Percentiles rank a stretch among this genome's conserved stretches.
These are phyloP conservation scores for Tiliacea aurago DNA, from an alignment of 2,888 invertebrate species.

Conservation along the genomic window DNA sequence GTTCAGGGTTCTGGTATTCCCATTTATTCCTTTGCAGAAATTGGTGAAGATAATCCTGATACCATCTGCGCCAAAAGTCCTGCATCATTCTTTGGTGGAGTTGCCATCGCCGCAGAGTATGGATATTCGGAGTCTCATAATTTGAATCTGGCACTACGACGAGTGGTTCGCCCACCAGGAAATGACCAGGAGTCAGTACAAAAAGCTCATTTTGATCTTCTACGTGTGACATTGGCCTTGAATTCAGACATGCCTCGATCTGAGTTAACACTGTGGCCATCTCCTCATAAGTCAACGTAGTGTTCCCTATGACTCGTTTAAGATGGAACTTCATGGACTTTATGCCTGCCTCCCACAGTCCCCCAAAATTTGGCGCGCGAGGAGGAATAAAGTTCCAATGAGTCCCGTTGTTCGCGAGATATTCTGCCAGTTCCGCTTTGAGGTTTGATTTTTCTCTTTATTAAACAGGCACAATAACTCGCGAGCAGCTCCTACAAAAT, in stretches of 20 bases:
- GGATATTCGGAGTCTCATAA: background rate
- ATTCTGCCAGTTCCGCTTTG: slow-evolving; percentile 8
- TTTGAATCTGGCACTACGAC: background rate
- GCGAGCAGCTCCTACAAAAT: background rate
- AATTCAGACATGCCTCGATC: slow-evolving; percentile 7
- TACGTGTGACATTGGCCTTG: background rate
- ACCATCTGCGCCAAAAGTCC: slow-evolving; percentile 8
- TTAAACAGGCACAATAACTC: background rate
- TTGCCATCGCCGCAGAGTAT: slow-evolving; percentile 1
- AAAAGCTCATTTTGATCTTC: background rate
- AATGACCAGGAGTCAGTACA: slow-evolving; percentile 8
- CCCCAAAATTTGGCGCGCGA: background rate
- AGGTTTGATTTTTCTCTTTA: background rate
- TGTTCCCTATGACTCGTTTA: background rate
- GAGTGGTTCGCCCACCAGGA: slow-evolving; percentile 6
- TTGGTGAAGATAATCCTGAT: background rate
- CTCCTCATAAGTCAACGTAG: slow-evolving; percentile 3
- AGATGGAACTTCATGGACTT: no score
- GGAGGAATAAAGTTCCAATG: slow-evolving; percentile 12
- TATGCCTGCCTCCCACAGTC: no score
- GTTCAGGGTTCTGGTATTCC: no score
- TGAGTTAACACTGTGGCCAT: background rate
- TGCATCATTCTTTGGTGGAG: slow-evolving; percentile 8
- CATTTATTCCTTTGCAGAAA: no score
- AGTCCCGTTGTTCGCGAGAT: background rate